A percentile compares a stretch with the other conserved stretches of the same genome.
These are phyloP conservation scores for Cremastobaeus sp. DNA, from an alignment of 2,888 invertebrate genomes.

Conservation along the genomic window DNA sequence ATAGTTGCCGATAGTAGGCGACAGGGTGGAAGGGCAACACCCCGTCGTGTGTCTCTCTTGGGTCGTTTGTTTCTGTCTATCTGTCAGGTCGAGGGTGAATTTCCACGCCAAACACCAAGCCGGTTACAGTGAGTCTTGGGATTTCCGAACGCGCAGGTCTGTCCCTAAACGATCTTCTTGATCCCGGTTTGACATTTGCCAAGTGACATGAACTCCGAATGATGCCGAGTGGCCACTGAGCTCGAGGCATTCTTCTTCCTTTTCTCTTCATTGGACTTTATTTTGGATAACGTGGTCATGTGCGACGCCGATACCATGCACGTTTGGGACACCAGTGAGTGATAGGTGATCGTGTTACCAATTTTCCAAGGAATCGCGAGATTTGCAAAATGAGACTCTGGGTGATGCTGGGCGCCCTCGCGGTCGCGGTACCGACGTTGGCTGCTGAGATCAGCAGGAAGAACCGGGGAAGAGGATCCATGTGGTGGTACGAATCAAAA, in stretches of 20 bases:
- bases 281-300: slow-evolving; percentile 35
- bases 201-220: slow-evolving; percentile 8
- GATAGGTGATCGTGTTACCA: slow-evolving; percentile 53
- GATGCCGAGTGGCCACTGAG: slow-evolving; percentile 7
- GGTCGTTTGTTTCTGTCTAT: slow-evolving; percentile 16
- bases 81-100: slow-evolving; percentile 57
- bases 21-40: slow-evolving; percentile 54
- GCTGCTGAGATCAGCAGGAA: slow-evolving; percentile 75
- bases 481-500: slow-evolving; percentile 90
- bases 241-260: neutral
- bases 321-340: slow-evolving; percentile 54
- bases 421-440: slow-evolving; percentile 80
- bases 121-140: slow-evolving; percentile 55
- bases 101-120: slow-evolving; percentile 48
- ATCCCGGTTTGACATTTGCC: neutral
- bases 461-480: slow-evolving; percentile 90
- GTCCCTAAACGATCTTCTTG: slow-evolving; percentile 25
- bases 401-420: slow-evolving; percentile 77
- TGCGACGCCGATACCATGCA: slow-evolving; percentile 35
- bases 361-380: slow-evolving; percentile 9
- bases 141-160: slow-evolving; percentile 51
- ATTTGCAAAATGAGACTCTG: slow-evolving; percentile 72
- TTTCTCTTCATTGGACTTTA: neutral
- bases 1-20: neutral
- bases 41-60: slow-evolving; percentile 22